Percentiles rank a stretch among this genome's conserved stretches.
Evolutionary conservation across 2,797 vertebrate genomes (phyloP).

Genomic region (Rhabdophis nuchalis): DNA sequence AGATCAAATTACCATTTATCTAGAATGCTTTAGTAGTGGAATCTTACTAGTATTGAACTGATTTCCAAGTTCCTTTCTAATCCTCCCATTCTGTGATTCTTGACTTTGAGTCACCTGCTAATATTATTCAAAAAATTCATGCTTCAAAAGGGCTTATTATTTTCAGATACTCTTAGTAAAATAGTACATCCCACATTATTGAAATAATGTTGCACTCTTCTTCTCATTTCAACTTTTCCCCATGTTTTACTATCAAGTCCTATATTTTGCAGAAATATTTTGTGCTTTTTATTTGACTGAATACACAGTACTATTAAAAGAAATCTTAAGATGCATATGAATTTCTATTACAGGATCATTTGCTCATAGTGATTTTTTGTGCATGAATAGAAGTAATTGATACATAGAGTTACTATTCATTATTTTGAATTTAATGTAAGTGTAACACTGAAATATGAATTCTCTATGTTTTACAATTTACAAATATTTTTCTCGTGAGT

Average conservation of each 20-base stretch:
- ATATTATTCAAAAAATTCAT: neutral
- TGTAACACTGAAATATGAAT: neutral
- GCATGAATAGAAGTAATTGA: neutral
- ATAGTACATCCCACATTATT: neutral
- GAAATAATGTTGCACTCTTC: accelerated
- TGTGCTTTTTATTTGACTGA: neutral
- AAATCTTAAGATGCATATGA: neutral
- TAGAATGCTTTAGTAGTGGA: neutral
- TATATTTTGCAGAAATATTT: neutral
- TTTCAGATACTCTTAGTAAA: neutral
- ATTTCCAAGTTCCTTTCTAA: neutral
- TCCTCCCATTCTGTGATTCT: neutral
- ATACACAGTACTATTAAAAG: neutral
- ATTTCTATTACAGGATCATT: neutral
- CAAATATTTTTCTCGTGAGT: neutral
- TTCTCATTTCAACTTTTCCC: neutral
- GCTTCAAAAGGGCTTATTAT: neutral
- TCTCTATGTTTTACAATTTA: neutral
- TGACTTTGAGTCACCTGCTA: neutral
- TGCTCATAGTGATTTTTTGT: neutral
- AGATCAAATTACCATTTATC: neutral
- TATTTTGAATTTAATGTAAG: neutral
- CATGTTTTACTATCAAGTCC: neutral
- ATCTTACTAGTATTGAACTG: neutral
- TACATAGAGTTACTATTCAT: neutral